Evolutionary conservation across 2,797 vertebrate genomes (phyloP).

Genomic region (Eospalax fontanierii): DNA sequence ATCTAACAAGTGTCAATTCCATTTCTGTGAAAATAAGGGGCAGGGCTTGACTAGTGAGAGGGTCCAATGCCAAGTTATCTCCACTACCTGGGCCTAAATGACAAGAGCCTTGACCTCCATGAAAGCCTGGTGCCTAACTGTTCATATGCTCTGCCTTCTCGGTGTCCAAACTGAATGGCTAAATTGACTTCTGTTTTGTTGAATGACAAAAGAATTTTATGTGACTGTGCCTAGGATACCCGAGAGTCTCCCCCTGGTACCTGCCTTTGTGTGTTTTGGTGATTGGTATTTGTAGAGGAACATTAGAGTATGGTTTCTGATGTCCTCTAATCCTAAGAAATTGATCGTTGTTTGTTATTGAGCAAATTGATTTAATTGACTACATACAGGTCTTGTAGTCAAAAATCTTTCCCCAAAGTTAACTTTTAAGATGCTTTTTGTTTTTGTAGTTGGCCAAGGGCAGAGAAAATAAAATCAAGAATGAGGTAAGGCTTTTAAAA

Average conservation of each 20-base stretch:
- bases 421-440: background rate
- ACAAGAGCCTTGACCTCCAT: background rate
- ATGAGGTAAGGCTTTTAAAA: conserved; percentile 60
- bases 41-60: background rate
- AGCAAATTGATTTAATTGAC: background rate
- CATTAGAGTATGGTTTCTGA: conserved; percentile 11
- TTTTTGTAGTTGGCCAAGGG: conserved; percentile 3
- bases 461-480: conserved; percentile 37
- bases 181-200: background rate
- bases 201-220: background rate
- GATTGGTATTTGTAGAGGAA: background rate
- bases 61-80: background rate
- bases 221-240: background rate
- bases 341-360: conserved; percentile 21
- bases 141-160: background rate
- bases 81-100: background rate
- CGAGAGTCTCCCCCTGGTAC: background rate
- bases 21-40: conserved; percentile 10
- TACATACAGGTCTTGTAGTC: background rate
- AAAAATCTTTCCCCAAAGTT: conserved; percentile 41
- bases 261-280: background rate
- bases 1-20: conserved; percentile 38
- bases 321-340: background rate
- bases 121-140: background rate
- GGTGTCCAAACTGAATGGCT: background rate